Evolutionary conservation across 2,113 vertebrate genomes (phyloP).

Genomic region (Neogale vison): DNA sequence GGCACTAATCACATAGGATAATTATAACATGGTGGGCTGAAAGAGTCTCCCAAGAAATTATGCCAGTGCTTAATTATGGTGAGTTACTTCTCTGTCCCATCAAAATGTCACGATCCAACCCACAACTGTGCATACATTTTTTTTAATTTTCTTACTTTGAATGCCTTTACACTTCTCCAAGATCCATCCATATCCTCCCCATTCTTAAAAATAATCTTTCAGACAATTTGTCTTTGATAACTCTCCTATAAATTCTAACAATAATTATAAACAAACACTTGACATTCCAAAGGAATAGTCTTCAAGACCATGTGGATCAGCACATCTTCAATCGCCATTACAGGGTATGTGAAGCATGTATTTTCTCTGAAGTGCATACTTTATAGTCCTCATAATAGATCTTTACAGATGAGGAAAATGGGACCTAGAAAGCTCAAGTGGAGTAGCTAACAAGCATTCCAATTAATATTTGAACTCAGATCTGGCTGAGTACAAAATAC

Average conservation of each 20-base stretch:
- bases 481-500: neutral
- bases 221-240: neutral
- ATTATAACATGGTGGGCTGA: neutral
- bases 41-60: neutral
- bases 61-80: neutral
- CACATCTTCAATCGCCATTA: conserved; percentile 32
- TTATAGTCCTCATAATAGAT: neutral
- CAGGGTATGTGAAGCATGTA: neutral
- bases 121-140: neutral
- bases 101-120: neutral
- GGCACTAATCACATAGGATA: neutral
- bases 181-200: neutral
- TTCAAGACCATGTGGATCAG: neutral
- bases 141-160: neutral
- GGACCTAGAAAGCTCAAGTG: neutral
- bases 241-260: neutral
- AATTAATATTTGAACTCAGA: neutral
- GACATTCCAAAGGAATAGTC: neutral
- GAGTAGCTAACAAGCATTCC: neutral
- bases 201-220: neutral
- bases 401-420: conserved; percentile 5
- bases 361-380: neutral
- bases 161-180: neutral
- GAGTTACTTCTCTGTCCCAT: neutral
- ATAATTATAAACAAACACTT: neutral